These are phyloP conservation scores for Pecten maximus DNA, from an alignment of 2,888 invertebrate species.

Conservation along the genomic window DNA sequence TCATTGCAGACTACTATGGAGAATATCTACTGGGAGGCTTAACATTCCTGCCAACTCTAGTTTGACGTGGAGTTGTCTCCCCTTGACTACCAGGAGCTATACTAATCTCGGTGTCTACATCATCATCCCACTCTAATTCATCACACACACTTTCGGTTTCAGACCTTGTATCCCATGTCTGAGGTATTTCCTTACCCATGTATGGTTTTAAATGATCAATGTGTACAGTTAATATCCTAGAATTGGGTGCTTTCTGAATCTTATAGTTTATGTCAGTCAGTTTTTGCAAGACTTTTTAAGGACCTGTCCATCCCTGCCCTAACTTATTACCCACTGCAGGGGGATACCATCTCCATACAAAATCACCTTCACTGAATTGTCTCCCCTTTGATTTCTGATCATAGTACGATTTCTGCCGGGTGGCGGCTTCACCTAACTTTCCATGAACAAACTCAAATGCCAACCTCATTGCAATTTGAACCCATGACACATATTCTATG, in stretches of 20 bases:
- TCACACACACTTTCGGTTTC: too few relatives aligned
- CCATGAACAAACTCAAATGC: too few relatives aligned
- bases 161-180: background rate
- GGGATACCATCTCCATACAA: too few relatives aligned
- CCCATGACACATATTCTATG: background rate
- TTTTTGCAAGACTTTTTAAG: background rate
- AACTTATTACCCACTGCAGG: too few relatives aligned
- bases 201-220: background rate
- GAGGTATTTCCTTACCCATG: background rate
- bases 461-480: background rate
- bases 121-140: too few relatives aligned
- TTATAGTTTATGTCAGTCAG: background rate
- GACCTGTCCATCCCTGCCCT: too few relatives aligned
- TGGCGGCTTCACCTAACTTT: background rate
- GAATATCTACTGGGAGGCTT: background rate
- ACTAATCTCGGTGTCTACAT: too few relatives aligned
- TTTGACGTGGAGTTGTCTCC: too few relatives aligned
- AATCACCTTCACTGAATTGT: background rate
- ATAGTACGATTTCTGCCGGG: background rate
- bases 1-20: too few relatives aligned
- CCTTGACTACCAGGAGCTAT: too few relatives aligned
- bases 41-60: too few relatives aligned
- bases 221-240: background rate
- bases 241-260: background rate
- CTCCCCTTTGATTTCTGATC: background rate